Evolutionary conservation across 53 echinoderm and acorn worm genomes (phyloP), one percentile per base, ranked within the genome.

Genomic region (Actinopyga echinites): DNA sequence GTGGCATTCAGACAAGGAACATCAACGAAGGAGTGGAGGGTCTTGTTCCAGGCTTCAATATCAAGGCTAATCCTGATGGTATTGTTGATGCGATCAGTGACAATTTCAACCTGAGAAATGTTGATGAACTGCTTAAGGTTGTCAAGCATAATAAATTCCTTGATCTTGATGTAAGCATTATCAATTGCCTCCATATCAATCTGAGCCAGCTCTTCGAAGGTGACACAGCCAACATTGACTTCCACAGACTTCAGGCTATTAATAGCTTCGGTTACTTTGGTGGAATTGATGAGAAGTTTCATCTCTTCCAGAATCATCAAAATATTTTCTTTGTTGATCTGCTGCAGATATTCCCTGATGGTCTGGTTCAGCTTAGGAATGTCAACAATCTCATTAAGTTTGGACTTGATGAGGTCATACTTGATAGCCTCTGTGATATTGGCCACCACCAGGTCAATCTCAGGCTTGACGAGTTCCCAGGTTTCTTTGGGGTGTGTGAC

Each of bases 351-450:
- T 38, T 80, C 29, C 35, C 60, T 68, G 56, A 85, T 28, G 49
- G 79, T 74, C 36, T 67, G 37, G 80, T 81, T 82, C 34, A 75
- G 60, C 62, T 62, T 59, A 59, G 81, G 42, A 55, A 88, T 52
- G 34, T 74, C 74, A 30, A 85, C 58, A 30, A 84, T 91, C 57
- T 85, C 85, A 29, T 75, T 45, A 36, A 56, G 30, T 43, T 32
- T 49, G 79, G 25, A 64, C 74, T n/a, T 38, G 64, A 33, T 15
- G 85, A 88, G 67, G 89, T 95, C 58, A 29, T 74, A 80, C 65
- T 84, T 55, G 77, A 77, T 53, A 61, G 89, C 59, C 42, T 96
- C 88, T 54, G 75, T 84, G 34, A 90, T 15, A 36, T 90, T 90
- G 68, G 30, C 13, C 77, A 77, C 25, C 54, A 55, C 8, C 32